phyloP scores from a whole-genome alignment of 2,888 invertebrate genomes.

The Mesorhabditis sp. region DNA sequence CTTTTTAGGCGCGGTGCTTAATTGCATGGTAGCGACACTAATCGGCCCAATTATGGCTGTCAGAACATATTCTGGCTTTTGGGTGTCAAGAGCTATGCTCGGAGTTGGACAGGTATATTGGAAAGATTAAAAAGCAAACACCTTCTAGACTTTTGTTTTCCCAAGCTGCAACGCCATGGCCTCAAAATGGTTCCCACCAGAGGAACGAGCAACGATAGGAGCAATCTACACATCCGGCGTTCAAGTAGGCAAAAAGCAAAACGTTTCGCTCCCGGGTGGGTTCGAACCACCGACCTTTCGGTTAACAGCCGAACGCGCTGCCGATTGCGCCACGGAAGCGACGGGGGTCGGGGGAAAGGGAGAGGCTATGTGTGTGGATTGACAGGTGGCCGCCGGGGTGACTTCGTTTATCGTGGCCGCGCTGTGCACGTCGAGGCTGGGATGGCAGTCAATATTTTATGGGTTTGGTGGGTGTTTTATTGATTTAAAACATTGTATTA shows the following conservation, averaged over 20 bases:
- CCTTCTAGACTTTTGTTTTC: slow-evolving; percentile 34
- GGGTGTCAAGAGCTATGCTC: neutral
- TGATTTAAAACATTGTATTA: neutral
- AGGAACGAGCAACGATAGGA: slow-evolving; percentile 39
- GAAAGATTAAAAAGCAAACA: neutral
- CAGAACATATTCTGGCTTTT: neutral
- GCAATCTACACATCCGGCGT: slow-evolving; percentile 45
- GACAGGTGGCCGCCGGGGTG: neutral
- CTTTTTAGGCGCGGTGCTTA: neutral
- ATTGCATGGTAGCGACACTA: neutral
- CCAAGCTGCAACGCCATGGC: slow-evolving; percentile 41
- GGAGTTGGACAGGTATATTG: neutral
- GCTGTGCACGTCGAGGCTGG: neutral
- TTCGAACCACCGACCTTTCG: slow-evolving; percentile 59
- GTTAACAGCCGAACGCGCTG: slow-evolving; percentile 59
- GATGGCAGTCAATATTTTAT: neutral
- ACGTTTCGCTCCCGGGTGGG: slow-evolving; percentile 66
- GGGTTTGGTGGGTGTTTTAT: neutral
- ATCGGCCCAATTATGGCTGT: slow-evolving; percentile 1
- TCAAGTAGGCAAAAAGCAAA: slow-evolving; percentile 25
- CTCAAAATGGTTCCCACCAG: slow-evolving; percentile 42
- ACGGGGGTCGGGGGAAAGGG: too few relatives aligned
- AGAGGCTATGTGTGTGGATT: neutral
- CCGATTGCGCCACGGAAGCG: slow-evolving; percentile 38
- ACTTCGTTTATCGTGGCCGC: neutral